Base-by-base conservation (phyloP, 64 coral and sea anemone species). In the Montipora capricornis region DNA sequence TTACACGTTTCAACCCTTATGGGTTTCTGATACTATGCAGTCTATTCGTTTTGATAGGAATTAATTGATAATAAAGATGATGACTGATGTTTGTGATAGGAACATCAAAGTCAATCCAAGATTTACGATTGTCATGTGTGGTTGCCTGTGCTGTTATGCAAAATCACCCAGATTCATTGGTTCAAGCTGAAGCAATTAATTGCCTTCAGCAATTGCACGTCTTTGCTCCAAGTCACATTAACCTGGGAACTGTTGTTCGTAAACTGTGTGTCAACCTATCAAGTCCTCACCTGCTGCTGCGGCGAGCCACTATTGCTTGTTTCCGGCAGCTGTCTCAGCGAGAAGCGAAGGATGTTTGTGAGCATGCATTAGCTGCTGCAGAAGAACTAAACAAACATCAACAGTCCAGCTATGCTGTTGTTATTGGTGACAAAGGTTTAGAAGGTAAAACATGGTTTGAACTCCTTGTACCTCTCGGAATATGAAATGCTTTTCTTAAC, bases 131-230 rank as follows among this genome's bases (percentile, higher is more conserved):
- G 57, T 90, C 92, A 3, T 99, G 98, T 47, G 76, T 96, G 4
- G 98, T 99, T 8, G 89, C 98, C 16, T 94, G 95, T 69, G 95
- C 98, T 8, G 85, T 99, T 8, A 99, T 99, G 98, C 98, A 99
- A 82, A 99, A 99, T 47, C 98, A 99, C 59, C 80, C 94, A 46
- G 98, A 99, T 67, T 99, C 98, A 4, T 83, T 99, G 22, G 98
- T 99, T 46, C 98, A 99, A 64, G 95, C 95, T 73, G 98, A 99
- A 52, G 98, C 98, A 29, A 99, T 99, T 80, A 96, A 96, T 15
- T 99, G 98, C 73, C 92, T 99, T 79, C 95, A 99, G 20, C 98
- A 99, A 48, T 94, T 99, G n/a, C 98, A 99, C 68, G 95, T 99
- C 66, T 99, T 99, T 79, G 98, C 98, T 71, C 98, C 98, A 59